Base-by-base conservation (phyloP, 2,888 invertebrate genomes). In the Philereme vetulata region DNA sequence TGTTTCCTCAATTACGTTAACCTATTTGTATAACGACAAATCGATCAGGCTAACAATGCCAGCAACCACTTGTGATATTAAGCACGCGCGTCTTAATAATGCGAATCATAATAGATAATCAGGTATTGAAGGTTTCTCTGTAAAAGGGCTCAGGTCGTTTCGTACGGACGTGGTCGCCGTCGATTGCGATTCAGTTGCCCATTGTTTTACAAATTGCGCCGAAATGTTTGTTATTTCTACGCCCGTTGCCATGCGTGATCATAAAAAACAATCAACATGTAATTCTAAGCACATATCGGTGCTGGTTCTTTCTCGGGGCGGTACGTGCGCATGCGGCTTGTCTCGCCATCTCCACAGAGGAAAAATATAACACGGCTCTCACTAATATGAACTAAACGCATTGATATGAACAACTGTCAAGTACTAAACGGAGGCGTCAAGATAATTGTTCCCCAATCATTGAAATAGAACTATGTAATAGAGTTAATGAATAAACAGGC, bases 181-280 rank as follows among this genome's bases (percentile, higher is more conserved):
- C 45, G 52, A 51, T 51, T 11, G 38, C 54, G 43, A 33, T 33
- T 36, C 68, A 74, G 82, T 81, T 78, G 76, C 68, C 74, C 47
- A 80, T 82, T 85, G 82, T 83, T 82, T 77, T 73, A 69, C 59
- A 65, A 67, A 72, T 71, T 79, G 74, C 73, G 73, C 78, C 78
- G 71, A 83, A 85, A 81, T 78, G 63, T 71, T 72, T 85, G 83
- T 86, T 85, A 76, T 80, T 84, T 78, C 85, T 86, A 75, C 72
- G 72, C 64, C 67, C 62, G 72, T 72, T 71, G 68, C 73, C 64
- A 67, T 65, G 67, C 64, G 66, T 67, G 69, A 71, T 66, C 64
- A 68, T 67, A 71, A 71, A 71, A 64, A 69, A 68, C 69, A 71
- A 71, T 67, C 63, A 62, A 65, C 64, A 61, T 71, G 63, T 69